Base-by-base conservation (phyloP, 2,797 vertebrate species). In the Myotis planiceps region DNA sequence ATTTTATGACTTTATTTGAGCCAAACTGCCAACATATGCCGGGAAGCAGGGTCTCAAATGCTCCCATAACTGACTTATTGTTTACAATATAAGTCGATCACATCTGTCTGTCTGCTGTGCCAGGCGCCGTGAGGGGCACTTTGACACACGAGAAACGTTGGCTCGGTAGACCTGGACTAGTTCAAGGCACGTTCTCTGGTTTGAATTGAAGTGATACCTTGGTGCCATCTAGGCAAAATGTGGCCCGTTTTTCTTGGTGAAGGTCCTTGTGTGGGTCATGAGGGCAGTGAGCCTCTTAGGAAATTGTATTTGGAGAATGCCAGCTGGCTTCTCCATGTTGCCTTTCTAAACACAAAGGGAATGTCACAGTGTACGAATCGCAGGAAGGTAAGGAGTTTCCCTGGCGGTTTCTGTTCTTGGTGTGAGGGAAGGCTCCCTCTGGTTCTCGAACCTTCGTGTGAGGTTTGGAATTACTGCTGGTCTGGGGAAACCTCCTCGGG, bases 141-240 rank as follows among this genome's bases (percentile, higher is more conserved):
- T 2, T 7, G 13, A 39, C 15, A 8, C 1, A 0, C 1, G 2
- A 66, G 71, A 72, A 16, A 32, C 4, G 0, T 18, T 14, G 53
- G 15, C 2, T 71, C 21, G 1, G 49, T 16, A 25, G 65, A 12
- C 42, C 32, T 2, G 14, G 63, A 51, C 72, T 39, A 16, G n/a
- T 51, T 71, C 53, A 37, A 47, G 58, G 58, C 92, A 23, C 16
- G 6, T 16, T 71, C 76, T 76, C 45, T 88, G 75, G 55, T 69
- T 68, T 23, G 76, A 49, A 29, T 74, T 47, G 60, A 2, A 5
- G 21, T 7, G 72, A 47, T 42, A 6, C 27, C 18, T 72, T 15
- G 66, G 68, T 82, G 58, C 21, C 81, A 8, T 7, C 16, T 21
- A 9, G 39, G 74, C 25, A 9, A 49, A 65, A 21, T 6, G 9